These are phyloP conservation scores for Rhabdomys dilectus DNA, from an alignment of 2,113 vertebrate genomes.

Conservation along the genomic window DNA sequence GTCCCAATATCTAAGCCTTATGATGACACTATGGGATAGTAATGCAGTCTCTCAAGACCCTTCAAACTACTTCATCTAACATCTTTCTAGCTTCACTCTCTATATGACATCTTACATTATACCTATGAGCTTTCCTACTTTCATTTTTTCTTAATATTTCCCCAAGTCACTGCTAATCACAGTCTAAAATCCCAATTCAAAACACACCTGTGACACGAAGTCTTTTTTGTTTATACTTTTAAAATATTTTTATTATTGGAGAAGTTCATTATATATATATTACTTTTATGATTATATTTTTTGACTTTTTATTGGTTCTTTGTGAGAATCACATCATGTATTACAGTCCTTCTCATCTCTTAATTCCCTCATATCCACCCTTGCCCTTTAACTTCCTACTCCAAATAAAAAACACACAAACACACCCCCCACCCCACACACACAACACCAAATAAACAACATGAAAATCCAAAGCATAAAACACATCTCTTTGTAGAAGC, in stretches of 20 bases:
- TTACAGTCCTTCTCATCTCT: background rate
- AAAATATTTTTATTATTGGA: background rate
- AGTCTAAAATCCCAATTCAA: background rate
- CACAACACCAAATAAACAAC: background rate
- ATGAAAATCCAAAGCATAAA: background rate
- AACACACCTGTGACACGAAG: background rate
- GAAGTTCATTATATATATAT: background rate
- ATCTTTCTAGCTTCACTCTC: background rate
- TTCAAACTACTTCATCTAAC: background rate
- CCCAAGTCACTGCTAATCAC: background rate
- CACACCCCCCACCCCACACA: background rate
- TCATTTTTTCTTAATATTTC: background rate
- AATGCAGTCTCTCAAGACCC: background rate
- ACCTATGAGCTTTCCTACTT: background rate
- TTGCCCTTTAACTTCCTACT: background rate
- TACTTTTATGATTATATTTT: background rate
- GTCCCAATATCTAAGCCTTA: background rate
- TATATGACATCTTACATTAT: background rate
- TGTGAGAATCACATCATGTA: background rate
- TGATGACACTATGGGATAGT: background rate
- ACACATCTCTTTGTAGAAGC: background rate
- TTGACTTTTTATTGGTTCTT: background rate
- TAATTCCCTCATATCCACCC: no score
- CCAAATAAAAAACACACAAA: background rate
- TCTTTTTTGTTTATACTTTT: background rate